Evolutionary conservation across 2,797 vertebrate species (phyloP).

Genomic region (Acrossocheilus fasciatus): DNA sequence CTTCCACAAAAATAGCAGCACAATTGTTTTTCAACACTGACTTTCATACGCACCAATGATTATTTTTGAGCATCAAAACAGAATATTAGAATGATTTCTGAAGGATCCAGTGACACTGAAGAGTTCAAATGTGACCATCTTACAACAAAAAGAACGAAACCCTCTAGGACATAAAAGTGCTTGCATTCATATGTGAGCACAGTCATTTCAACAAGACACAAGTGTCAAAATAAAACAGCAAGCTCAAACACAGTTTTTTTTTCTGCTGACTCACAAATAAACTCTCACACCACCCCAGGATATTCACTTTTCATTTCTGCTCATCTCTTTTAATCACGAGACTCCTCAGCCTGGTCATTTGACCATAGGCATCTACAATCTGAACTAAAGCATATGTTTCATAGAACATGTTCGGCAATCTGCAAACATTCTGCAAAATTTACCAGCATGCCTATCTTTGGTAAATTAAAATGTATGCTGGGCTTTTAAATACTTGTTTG

Average conservation of each 20-base stretch:
- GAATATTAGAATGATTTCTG: background rate
- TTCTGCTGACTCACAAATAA: slow-evolving; percentile 12
- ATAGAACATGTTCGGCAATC: background rate
- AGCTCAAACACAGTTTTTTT: background rate
- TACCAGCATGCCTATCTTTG: background rate
- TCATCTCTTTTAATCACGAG: background rate
- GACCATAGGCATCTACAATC: background rate
- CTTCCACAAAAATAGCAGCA: too few species aligned
- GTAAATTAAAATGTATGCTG: background rate
- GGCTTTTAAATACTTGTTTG: background rate
- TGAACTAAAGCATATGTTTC: background rate
- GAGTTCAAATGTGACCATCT: background rate
- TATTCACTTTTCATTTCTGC: slow-evolving; percentile 10
- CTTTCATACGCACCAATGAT: background rate
- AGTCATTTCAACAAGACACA: slow-evolving; percentile 16
- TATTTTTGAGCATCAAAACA: background rate
- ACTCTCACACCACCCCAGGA: background rate
- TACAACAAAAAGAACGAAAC: background rate
- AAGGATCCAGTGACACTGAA: background rate
- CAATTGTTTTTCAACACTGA: too few species aligned
- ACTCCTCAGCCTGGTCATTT: background rate
- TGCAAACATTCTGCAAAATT: background rate
- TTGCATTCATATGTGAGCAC: background rate
- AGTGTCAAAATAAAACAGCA: slow-evolving; percentile 30
- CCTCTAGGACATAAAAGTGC: background rate